These are phyloP conservation scores for Halcyon chelicuti DNA, from an alignment of 2,797 vertebrate species.

Conservation along the genomic window DNA sequence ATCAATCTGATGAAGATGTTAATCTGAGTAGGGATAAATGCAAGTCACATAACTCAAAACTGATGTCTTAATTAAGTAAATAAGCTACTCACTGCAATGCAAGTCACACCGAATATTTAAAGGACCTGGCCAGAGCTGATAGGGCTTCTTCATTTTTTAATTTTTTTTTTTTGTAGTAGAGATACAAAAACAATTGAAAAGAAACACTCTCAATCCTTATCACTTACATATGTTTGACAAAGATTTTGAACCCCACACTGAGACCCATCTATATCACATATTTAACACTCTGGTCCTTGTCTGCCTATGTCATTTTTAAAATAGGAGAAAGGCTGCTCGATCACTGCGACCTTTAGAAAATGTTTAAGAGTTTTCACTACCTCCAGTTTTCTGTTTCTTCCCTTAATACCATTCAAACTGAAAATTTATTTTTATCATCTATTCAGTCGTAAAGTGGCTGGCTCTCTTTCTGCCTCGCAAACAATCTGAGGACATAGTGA, in stretches of 20 bases:
- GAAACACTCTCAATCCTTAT: background rate
- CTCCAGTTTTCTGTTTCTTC: background rate
- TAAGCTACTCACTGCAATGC: background rate
- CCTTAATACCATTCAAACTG: background rate
- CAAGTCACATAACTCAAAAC: background rate
- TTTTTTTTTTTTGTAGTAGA: background rate
- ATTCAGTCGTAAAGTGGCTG: background rate
- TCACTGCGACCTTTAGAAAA: background rate
- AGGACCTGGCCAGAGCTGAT: background rate
- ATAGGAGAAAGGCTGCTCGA: background rate
- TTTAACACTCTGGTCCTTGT: background rate
- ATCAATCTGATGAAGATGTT: background rate
- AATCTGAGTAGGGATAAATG: background rate
- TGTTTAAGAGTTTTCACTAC: background rate
- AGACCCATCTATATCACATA: background rate
- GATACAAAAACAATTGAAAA: background rate
- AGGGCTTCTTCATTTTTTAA: background rate
- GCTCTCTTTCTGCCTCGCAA: background rate
- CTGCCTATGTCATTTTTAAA: background rate
- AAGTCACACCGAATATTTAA: background rate
- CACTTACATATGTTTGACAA: background rate
- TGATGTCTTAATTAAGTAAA: background rate
- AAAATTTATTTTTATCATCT: background rate
- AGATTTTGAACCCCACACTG: background rate
- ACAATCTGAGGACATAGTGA: background rate